These are phyloP conservation scores for Rhabditophanes sp. DNA, from an alignment of 2,888 invertebrate genomes.

Conservation along the genomic window DNA sequence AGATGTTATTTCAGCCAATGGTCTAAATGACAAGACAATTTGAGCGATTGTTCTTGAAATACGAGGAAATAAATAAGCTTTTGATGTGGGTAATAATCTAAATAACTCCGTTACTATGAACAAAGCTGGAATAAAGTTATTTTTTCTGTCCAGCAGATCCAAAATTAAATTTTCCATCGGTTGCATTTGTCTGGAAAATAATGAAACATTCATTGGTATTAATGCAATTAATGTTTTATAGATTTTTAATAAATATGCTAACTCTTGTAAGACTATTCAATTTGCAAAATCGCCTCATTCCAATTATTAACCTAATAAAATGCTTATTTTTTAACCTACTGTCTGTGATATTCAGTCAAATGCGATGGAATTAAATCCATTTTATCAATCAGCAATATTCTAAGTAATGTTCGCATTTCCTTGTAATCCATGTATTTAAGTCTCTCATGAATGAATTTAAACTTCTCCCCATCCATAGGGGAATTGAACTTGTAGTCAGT, in stretches of 20 bases:
- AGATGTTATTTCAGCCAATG: constrained; percentile 17
- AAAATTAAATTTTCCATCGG: constrained; percentile 10
- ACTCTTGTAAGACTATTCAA: no score
- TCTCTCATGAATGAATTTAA: constrained; percentile 12
- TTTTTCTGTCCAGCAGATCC: constrained; percentile 14
- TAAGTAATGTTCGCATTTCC: constrained; percentile 17
- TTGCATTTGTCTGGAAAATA: no score
- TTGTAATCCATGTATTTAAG: constrained; percentile 16
- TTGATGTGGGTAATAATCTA: not conserved
- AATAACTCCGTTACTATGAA: constrained; percentile 16
- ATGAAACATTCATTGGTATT: no score
- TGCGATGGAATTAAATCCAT: constrained; percentile 4
- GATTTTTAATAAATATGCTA: no score
- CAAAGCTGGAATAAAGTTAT: constrained; percentile 13
- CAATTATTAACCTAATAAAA: no score
- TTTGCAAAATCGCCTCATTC: no score
- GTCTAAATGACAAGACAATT: constrained; percentile 18
- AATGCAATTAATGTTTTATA: no score
- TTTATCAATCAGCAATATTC: constrained; percentile 15
- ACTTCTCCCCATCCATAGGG: constrained; percentile 11
- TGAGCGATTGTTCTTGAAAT: constrained; percentile 15
- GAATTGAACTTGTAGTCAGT: no score
- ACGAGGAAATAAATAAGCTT: constrained; percentile 7
- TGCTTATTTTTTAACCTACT: no score
- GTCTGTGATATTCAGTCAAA: constrained; percentile 8